Evolutionary conservation across 23 tunicate species (phyloP).

Genomic region (Styela clava): DNA sequence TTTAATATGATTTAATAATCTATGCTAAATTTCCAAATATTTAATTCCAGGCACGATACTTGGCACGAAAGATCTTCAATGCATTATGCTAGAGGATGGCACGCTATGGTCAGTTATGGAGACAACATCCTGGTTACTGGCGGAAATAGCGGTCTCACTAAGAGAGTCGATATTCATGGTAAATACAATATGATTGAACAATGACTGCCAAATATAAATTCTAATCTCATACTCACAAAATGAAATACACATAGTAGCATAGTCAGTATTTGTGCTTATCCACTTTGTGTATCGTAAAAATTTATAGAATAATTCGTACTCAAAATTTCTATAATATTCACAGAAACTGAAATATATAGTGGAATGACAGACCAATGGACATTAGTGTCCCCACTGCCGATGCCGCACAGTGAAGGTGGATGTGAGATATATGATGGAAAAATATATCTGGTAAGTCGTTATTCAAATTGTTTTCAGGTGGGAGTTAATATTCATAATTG

Average conservation of each 20-base stretch:
- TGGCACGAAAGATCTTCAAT: conserved; percentile 99
- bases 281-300: too few relatives aligned
- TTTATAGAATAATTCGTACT: too few relatives aligned
- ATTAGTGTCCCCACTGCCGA: conserved; percentile 93
- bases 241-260: too few relatives aligned
- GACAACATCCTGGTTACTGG: conserved; percentile 97
- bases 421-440: conserved; percentile 82
- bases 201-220: not conserved
- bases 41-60: conserved; percentile 79
- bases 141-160: conserved; percentile 96
- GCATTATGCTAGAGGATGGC: conserved; percentile 99
- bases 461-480: too few relatives aligned
- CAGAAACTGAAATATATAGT: conserved; percentile 98
- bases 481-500: not conserved
- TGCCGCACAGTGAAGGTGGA: conserved; percentile 98
- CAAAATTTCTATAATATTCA: too few relatives aligned
- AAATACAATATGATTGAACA: too few relatives aligned
- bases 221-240: too few relatives aligned
- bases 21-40: not conserved
- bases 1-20: not conserved
- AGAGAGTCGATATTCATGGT: conserved; percentile 93
- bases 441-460: conserved; percentile 59
- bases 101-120: conserved; percentile 96
- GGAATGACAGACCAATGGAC: conserved; percentile 99
- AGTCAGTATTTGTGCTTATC: too few relatives aligned